Base-by-base conservation (phyloP, 2,797 vertebrate genomes). In the Myotis daubentonii region DNA sequence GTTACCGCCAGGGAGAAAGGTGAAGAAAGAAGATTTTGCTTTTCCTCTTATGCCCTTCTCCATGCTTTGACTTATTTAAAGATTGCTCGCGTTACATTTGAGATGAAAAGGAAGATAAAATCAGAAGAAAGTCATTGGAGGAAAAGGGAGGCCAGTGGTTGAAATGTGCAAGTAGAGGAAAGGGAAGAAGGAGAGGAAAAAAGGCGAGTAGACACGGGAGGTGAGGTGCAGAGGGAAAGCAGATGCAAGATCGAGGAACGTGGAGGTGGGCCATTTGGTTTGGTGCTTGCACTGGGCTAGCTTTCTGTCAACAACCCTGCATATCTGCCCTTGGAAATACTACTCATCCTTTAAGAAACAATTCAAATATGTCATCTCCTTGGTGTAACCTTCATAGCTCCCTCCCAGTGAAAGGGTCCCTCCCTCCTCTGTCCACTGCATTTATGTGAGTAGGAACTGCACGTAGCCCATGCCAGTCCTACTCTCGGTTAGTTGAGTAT, bases 1-100 rank as follows among this genome's bases (percentile, higher is more conserved):
- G 3, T 68, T 20, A 62, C 17, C 28, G 90, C 36, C 25, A 49
- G 41, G 83, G 44, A 75, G 25, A 10, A 25, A 4, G 55, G 28
- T 70, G 20, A 60, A 70, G 41, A 16, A 76, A 51, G 65, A 72
- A 66, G 66, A 70, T 44, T 90, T 75, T 66, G 65, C 38, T 84
- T 87, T 86, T 41, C 19, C 70, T 74, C 83, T 80, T 89, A 49
- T 44, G 65, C 17, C 19, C 11, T 51, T 84, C 22, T 30, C 20
- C 75, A 72, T 62, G 49, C 68, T 72, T 94, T 70, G 41, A 82
- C 74, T 72, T 68, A 86, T 87, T 93, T 87, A 15, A 71, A 74
- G 74, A 68, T 68, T 62, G 6, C 17, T 53, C 49, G 23, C 11
- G 2, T 88, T 57, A 44, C 13, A 71, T 88, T 89, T 36, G 65